phyloP scores from a whole-genome alignment of 2,888 invertebrate species.

The Charanyca ferruginea region DNA sequence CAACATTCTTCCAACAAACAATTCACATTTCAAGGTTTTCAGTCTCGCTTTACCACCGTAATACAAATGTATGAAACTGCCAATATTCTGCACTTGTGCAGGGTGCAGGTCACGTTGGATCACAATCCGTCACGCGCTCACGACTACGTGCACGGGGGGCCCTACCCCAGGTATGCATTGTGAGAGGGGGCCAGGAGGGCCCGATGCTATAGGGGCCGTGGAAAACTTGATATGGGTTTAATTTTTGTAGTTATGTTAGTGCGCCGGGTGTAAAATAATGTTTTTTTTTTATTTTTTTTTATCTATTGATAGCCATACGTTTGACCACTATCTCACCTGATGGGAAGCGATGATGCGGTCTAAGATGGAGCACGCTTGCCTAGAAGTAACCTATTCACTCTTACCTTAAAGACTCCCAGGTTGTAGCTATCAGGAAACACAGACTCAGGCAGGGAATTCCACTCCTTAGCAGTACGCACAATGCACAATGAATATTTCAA shows the following conservation, averaged over 20 bases:
- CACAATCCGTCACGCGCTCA: slow-evolving; percentile 49
- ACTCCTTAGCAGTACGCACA: no score
- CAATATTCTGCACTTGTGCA: slow-evolving; percentile 37
- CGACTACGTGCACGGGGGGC: slow-evolving; percentile 37
- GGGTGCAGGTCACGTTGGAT: slow-evolving; percentile 49
- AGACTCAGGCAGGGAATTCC: no score
- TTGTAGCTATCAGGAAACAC: no score
- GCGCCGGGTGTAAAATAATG: no score
- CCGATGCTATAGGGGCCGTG: background rate
- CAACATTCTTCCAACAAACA: slow-evolving; percentile 2
- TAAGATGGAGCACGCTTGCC: no score
- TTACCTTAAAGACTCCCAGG: no score
- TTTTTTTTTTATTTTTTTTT: no score
- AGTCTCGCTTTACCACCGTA: background rate
- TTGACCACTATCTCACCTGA: no score
- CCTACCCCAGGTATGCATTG: slow-evolving; percentile 22
- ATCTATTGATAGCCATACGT: no score
- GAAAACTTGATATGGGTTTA: background rate
- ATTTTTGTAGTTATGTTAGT: slow-evolving; percentile 6
- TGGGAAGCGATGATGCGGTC: no score
- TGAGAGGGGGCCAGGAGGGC: background rate
- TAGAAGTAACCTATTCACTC: no score
- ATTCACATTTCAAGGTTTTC: background rate
- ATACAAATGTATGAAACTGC: slow-evolving; percentile 24
- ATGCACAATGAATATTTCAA: no score